Evolutionary conservation across 2,113 vertebrate genomes (phyloP), one percentile per base, ranked within the genome.

Genomic region (Mandrillus leucophaeus): DNA sequence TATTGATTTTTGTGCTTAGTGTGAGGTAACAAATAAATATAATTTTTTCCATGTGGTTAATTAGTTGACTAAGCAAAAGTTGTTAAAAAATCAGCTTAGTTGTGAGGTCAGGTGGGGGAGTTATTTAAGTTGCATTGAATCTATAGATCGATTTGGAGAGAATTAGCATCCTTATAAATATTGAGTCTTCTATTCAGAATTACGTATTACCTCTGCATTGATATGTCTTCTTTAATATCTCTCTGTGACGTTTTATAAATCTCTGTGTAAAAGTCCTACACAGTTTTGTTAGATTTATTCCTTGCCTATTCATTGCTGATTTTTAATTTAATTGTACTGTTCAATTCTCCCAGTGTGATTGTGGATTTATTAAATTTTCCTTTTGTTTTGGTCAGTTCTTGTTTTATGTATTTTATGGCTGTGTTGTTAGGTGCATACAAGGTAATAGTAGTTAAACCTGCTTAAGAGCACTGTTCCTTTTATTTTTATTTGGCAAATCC

Each of bases 1-100:
- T 83, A 82, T 81, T 97, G 73, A 95, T 86, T 95, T 95, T 95
- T 90, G 38, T 93, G 75, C 79, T 95, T 90, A 85, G 45, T 43
- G 12, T 70, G 30, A 92, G 25, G 50, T 35, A 90, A 43, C 59
- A 94, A 27, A 64, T 25, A 14, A 66, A 1, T 61, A 52, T 93
- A 50, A 61, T n/a, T 75, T 73, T 61, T 87, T 9, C 55, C 20
- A 27, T 75, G n/a, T 78, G 38, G 18, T 78, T 87, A 87, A 61
- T 70, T 75, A 52, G 38, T 87, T 91, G 82, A 93, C 5, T 55
- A 86, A 90, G 45, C 27, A 85, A 73, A 84, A 90, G 27, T 52
- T 85, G 30, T 83, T 70, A 50, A 88, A 88, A 82, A 92, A 72
- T 45, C 85, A 88, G 45, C 81, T 80, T 93, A 78, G 48, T 30